Conservation (phyloP, 2,113 vertebrate genomes). For the Varanus salvator region DNA sequence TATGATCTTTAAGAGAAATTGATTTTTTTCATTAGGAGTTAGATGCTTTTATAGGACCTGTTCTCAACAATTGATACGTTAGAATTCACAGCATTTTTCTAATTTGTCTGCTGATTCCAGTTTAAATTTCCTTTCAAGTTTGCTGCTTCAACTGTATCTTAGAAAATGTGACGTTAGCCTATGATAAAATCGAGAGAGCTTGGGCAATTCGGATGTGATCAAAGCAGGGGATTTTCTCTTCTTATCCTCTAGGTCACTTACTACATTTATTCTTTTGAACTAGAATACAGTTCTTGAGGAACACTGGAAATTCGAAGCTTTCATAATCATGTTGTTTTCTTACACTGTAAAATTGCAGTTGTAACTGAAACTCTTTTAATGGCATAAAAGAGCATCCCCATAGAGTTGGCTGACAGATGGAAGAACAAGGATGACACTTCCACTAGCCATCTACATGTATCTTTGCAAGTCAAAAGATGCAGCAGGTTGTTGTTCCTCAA, state of each 20-base stretch:
- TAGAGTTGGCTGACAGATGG: neutral
- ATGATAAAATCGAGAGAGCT: conserved; percentile 7
- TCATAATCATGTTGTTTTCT: neutral
- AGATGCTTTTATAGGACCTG: neutral
- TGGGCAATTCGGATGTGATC: conserved; percentile 1
- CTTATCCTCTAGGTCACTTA: neutral
- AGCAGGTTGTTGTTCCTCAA: neutral
- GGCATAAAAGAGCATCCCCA: neutral
- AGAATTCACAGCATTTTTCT: conserved; percentile 1
- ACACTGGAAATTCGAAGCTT: neutral
- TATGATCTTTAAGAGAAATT: conserved; percentile 13
- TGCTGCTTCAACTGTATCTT: neutral
- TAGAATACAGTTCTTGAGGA: neutral
- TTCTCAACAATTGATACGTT: neutral
- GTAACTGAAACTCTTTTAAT: neutral
- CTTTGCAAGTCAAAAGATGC: neutral
- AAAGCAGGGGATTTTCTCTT: conserved; percentile 10
- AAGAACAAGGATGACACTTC: neutral
- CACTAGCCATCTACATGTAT: neutral
- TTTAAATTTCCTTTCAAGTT: conserved; percentile 1
- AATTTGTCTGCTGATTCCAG: neutral
- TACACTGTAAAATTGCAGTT: neutral
- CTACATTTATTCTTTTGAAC: neutral
- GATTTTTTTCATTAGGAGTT: neutral
- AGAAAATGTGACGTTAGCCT: neutral